Percentiles rank a stretch among this genome's conserved stretches.
Conservation (phyloP, 64 coral and sea anemone species). For the Stichodactyla mertensii region DNA sequence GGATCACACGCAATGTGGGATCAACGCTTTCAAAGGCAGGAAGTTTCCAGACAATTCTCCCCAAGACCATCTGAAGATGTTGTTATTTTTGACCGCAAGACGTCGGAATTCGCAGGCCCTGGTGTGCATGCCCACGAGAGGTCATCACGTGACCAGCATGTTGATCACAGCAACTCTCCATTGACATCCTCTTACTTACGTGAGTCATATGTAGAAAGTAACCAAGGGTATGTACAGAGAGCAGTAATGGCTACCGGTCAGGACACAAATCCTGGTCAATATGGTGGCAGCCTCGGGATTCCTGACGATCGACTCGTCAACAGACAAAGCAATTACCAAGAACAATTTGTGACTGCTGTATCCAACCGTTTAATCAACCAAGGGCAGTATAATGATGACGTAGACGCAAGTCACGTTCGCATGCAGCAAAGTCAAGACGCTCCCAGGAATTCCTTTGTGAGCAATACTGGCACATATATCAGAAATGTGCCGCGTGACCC, state of each 20-base stretch:
- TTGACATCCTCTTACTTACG: not conserved
- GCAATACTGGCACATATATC: not conserved
- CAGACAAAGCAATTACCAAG: not conserved
- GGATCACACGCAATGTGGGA: not conserved
- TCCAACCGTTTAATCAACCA: not conserved
- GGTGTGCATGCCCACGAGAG: not conserved
- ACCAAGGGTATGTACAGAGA: not conserved
- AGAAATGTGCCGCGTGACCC: not conserved
- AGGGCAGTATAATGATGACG: not conserved
- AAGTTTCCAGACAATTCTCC: not conserved
- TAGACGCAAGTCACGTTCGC: not conserved
- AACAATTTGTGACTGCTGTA: constrained; percentile 3
- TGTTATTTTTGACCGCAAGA: constrained; percentile 20
- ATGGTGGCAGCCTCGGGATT: not conserved
- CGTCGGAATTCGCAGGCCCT: not conserved
- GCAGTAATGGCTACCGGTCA: no score
- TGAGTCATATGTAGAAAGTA: not conserved
- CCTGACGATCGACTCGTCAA: not conserved
- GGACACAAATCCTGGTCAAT: not conserved
- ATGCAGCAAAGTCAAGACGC: not conserved
- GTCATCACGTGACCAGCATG: not conserved
- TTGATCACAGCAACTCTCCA: not conserved
- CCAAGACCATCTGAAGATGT: constrained; percentile 2
- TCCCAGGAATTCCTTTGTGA: not conserved
- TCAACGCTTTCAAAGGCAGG: not conserved